Conservation (phyloP, 2,888 invertebrate genomes). For the Carcina quercana region DNA sequence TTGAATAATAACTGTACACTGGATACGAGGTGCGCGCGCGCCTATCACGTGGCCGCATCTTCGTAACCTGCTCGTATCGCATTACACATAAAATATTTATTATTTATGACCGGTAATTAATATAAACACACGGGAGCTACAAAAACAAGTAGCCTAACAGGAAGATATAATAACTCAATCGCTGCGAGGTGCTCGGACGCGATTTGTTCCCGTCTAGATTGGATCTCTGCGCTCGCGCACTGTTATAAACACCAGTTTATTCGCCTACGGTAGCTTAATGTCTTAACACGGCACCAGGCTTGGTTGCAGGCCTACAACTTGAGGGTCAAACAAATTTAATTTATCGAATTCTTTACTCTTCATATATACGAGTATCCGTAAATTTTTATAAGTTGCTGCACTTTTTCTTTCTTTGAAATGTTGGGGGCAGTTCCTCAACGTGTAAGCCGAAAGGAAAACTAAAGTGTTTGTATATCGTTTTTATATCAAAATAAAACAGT, state of each 20-base stretch:
- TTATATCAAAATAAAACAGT: no score
- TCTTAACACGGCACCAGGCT: slow-evolving; percentile 63
- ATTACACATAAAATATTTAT: slow-evolving; percentile 72
- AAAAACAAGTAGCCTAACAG: slow-evolving; percentile 73
- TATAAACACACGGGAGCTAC: slow-evolving; percentile 68
- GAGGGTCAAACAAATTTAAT: no score
- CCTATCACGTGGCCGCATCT: slow-evolving; percentile 57
- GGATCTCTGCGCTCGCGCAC: slow-evolving; percentile 43
- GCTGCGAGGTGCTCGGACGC: slow-evolving; percentile 51
- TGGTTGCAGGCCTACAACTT: no score
- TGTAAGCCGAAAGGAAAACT: no score
- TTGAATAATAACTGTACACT: slow-evolving; percentile 61
- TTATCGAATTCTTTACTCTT: no score
- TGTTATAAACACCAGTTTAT: slow-evolving; percentile 44
- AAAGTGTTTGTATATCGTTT: no score
- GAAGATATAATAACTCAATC: slow-evolving; percentile 75
- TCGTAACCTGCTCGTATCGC: slow-evolving; percentile 55
- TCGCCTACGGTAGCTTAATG: slow-evolving; percentile 54
- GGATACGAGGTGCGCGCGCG: slow-evolving; percentile 37
- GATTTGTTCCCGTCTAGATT: slow-evolving; percentile 71
- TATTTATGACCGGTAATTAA: slow-evolving; percentile 72
- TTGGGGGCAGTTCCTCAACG: no score
- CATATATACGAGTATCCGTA: no score
- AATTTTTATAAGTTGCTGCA: no score
- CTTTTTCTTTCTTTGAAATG: no score